phyloP scores from a whole-genome alignment of 2,888 invertebrate species.

The Drosophila yooni region DNA sequence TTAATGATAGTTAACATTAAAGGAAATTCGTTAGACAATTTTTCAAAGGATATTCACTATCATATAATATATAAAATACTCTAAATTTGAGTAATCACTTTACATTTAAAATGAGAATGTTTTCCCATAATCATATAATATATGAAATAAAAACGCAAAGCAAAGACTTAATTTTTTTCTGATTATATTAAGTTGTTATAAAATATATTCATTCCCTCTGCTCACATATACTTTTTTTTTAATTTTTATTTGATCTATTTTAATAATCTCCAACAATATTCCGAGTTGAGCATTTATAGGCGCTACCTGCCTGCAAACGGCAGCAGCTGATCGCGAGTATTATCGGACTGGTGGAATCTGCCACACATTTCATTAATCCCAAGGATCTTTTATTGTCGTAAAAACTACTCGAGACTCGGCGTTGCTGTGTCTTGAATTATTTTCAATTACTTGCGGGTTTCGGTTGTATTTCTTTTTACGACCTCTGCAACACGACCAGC shows the following conservation, averaged over 20 bases:
- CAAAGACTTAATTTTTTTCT: background rate
- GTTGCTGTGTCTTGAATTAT: slow-evolving; percentile 59
- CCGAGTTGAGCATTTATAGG: background rate
- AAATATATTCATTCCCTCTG: background rate
- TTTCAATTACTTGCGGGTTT: slow-evolving; percentile 76
- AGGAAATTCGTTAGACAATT: fast-evolving
- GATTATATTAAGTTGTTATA: background rate
- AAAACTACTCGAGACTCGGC: slow-evolving; percentile 54
- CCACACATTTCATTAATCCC: slow-evolving; percentile 35
- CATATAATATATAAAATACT: background rate
- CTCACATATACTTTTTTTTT: background rate
- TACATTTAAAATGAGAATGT: background rate
- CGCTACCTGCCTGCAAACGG: slow-evolving; percentile 19
- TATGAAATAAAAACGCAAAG: background rate
- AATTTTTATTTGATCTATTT: background rate
- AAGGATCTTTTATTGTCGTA: slow-evolving; percentile 41
- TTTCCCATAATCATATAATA: background rate
- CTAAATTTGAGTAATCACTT: background rate
- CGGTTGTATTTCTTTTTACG: slow-evolving; percentile 54
- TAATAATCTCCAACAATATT: background rate
- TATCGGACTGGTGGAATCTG: slow-evolving; percentile 46
- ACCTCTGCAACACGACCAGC: slow-evolving; percentile 41
- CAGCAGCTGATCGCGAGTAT: slow-evolving; percentile 46
- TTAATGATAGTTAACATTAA: background rate
- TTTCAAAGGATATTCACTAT: background rate